A percentile compares a stretch with the other conserved stretches of the same genome.
Evolutionary conservation across 2,113 vertebrate species (phyloP).

Genomic region (Tenebrosternarchus preto): DNA sequence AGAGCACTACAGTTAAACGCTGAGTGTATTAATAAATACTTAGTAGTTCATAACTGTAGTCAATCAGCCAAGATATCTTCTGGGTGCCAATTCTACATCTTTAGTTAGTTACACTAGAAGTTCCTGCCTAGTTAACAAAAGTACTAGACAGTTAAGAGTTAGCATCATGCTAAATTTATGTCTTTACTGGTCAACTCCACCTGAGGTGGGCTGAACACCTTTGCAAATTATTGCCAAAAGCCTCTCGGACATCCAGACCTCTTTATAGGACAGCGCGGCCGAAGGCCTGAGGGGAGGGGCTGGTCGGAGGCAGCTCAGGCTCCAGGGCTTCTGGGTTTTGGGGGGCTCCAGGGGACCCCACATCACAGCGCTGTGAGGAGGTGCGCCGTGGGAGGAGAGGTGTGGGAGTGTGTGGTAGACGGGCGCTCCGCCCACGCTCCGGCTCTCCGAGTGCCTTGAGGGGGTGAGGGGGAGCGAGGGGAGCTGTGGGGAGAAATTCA

Average conservation of each 20-base stretch:
- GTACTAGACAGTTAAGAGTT: too few relatives aligned
- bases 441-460: constrained; percentile 85
- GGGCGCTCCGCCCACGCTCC: constrained; percentile 75
- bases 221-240: background rate
- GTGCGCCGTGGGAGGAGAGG: constrained; percentile 78
- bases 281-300: constrained; percentile 91
- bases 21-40: background rate
- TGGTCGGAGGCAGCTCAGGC: constrained; percentile 93
- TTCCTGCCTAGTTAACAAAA: too few relatives aligned
- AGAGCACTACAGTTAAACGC: too few relatives aligned
- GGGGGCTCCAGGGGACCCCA: constrained; percentile 93
- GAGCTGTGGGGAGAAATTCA: constrained; percentile 72
- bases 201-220: too few relatives aligned
- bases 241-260: constrained; percentile 73
- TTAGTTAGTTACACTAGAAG: too few relatives aligned
- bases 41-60: background rate
- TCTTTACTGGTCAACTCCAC: too few relatives aligned
- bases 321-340: constrained; percentile 92
- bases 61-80: too few relatives aligned
- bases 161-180: too few relatives aligned
- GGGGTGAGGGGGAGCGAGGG: constrained; percentile 86
- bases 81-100: too few relatives aligned
- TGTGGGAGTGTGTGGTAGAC: constrained; percentile 90
- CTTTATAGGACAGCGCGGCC: constrained; percentile 92
- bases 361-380: constrained; percentile 78